phyloP scores from a whole-genome alignment of 2,113 vertebrate genomes.

The Perca schrenkii region DNA sequence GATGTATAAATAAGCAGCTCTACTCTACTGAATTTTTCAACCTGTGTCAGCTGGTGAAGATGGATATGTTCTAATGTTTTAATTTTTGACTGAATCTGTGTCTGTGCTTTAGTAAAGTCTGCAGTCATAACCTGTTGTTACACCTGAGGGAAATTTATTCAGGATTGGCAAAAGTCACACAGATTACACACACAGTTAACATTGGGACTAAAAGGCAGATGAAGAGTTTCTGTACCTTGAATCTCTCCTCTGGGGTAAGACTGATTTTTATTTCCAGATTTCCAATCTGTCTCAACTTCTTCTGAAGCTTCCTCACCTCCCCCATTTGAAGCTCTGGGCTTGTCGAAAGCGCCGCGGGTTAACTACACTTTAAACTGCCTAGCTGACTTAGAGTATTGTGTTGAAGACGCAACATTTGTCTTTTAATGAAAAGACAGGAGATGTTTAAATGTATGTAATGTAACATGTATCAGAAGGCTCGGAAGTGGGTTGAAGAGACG shows the following conservation, averaged over 20 bases:
- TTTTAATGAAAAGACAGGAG: background rate
- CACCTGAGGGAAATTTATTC: constrained; percentile 46
- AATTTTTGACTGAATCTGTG: constrained; percentile 7
- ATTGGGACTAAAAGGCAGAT: constrained; percentile 8
- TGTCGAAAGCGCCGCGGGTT: background rate
- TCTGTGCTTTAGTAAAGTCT: constrained; percentile 4
- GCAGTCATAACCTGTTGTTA: constrained; percentile 26
- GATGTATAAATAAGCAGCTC: background rate
- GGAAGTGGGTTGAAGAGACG: constrained; percentile 42
- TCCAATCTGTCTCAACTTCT: constrained; percentile 89
- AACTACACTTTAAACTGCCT: background rate
- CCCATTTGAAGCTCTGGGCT: constrained; percentile 75
- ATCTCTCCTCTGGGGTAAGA: constrained; percentile 82
- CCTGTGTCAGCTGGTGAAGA: background rate
- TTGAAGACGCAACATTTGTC: constrained; percentile 18
- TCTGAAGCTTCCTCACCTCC: constrained; percentile 87
- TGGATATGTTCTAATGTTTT: constrained; percentile 3
- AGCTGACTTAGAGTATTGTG: background rate
- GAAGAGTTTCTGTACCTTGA: constrained; percentile 82
- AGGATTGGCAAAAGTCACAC: constrained; percentile 20
- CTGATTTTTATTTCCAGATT: constrained; percentile 86
- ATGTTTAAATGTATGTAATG: background rate
- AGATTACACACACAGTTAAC: background rate
- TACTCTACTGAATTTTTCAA: background rate
- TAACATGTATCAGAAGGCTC: background rate